Evolutionary conservation across 2,888 invertebrate genomes (phyloP).

Genomic region (Drosophila birchii): DNA sequence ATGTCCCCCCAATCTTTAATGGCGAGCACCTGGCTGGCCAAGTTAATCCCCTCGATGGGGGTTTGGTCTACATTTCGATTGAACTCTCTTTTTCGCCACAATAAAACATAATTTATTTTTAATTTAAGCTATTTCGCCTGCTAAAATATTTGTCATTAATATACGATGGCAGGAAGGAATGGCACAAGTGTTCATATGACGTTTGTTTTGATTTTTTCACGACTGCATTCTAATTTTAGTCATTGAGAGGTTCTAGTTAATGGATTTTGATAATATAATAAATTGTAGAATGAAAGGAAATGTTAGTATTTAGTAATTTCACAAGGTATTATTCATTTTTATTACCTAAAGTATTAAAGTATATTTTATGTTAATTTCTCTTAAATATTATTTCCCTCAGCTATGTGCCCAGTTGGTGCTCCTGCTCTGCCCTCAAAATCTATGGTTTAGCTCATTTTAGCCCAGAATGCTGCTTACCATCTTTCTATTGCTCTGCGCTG

Average conservation of each 20-base stretch:
- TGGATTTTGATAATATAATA: not conserved
- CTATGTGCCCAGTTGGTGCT: slow-evolving; percentile 50
- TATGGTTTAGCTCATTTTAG: slow-evolving; percentile 40
- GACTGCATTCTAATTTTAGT: not conserved
- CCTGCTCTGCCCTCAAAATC: not conserved
- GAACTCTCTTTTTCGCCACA: not conserved
- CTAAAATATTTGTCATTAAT: slow-evolving; percentile 5
- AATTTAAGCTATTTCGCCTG: slow-evolving; percentile 12
- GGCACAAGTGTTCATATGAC: slow-evolving; percentile 22
- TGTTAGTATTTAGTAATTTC: not conserved
- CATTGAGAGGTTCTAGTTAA: not conserved
- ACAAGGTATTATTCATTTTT: not conserved
- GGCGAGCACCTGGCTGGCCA: slow-evolving; percentile 4
- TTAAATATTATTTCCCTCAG: slow-evolving; percentile 29
- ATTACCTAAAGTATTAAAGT: not conserved
- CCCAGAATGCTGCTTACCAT: slow-evolving; percentile 60
- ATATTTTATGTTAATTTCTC: not conserved
- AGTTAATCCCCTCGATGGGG: slow-evolving; percentile 19
- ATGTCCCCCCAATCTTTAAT: slow-evolving; percentile 11
- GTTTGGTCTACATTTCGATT: slow-evolving; percentile 14
- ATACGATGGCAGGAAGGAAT: slow-evolving; percentile 8
- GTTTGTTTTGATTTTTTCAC: slow-evolving; percentile 10
- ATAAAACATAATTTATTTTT: slow-evolving; percentile 43
- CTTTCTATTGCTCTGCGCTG: slow-evolving; percentile 51
- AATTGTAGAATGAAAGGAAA: not conserved